These are phyloP conservation scores for Glaucomys volans DNA, from an alignment of 2,113 vertebrate genomes.

Conservation along the genomic window DNA sequence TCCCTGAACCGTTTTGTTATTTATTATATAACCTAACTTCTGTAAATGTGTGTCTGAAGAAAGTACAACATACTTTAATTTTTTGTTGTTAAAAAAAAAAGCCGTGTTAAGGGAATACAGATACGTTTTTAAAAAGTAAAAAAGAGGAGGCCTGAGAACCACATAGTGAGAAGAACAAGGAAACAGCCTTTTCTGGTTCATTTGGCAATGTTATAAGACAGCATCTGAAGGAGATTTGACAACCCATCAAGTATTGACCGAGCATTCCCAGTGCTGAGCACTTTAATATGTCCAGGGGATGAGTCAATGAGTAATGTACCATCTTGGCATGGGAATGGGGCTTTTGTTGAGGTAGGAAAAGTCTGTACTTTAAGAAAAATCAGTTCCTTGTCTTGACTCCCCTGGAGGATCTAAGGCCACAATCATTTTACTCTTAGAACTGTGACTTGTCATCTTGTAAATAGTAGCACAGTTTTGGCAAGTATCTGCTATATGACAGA, in stretches of 20 bases:
- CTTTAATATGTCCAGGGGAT: not conserved
- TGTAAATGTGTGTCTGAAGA: not conserved
- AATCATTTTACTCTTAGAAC: not conserved
- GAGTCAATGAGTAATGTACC: not conserved
- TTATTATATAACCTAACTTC: not conserved
- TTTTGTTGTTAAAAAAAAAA: not conserved
- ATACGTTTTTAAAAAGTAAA: not conserved
- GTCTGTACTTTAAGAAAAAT: not conserved
- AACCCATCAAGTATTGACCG: not conserved
- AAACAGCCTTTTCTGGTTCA: not conserved
- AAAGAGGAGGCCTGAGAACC: not conserved
- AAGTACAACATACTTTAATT: not conserved
- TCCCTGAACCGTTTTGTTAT: not conserved
- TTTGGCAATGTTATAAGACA: not conserved
- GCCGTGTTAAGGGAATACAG: not conserved
- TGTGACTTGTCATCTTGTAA: not conserved
- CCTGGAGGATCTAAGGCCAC: not conserved
- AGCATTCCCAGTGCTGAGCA: not conserved
- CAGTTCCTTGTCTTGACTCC: not conserved
- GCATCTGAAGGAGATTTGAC: not conserved
- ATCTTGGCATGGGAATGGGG: not conserved
- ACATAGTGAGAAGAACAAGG: not conserved
- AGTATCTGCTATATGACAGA: not conserved
- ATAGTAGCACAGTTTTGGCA: not conserved
- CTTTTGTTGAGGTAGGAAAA: not conserved